A percentile compares a stretch with the other conserved stretches of the same genome.
phyloP scores from a whole-genome alignment of 2,888 invertebrate species.

The Herminia tarsipennalis region DNA sequence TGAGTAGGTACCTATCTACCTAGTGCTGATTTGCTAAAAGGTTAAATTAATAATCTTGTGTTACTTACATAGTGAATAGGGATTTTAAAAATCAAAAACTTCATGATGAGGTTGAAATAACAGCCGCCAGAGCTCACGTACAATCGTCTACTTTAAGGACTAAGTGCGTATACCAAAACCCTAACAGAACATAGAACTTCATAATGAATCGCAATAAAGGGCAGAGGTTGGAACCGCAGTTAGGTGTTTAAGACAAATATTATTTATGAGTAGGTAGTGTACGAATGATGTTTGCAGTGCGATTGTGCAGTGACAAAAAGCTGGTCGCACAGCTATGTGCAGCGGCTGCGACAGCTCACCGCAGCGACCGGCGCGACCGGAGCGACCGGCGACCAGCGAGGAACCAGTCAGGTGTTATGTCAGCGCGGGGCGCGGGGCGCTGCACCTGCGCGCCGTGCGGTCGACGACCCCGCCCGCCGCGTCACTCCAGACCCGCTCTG shows the following conservation, averaged over 20 bases:
- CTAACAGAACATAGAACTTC: no score
- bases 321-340: conserved; percentile 17
- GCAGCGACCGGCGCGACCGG: conserved; percentile 29
- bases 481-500: conserved; percentile 15
- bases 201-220: no score
- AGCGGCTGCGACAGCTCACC: conserved; percentile 22
- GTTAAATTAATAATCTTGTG: no score
- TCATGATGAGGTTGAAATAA: no score
- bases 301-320: conserved; percentile 20
- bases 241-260: not conserved
- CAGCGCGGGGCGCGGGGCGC: conserved; percentile 39
- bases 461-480: conserved; percentile 49
- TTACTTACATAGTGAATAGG: no score
- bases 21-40: no score
- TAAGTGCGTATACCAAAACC: no score
- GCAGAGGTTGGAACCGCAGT: no score
- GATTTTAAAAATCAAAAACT: no score
- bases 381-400: conserved; percentile 28
- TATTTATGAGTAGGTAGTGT: not conserved
- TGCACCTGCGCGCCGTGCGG: conserved; percentile 57
- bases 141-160: no score
- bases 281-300: not conserved
- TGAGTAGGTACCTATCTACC: no score
- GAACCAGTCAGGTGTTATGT: conserved; percentile 61
- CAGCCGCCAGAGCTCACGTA: no score